phyloP scores from a whole-genome alignment of 2,113 vertebrate genomes.

The Solea senegalensis region DNA sequence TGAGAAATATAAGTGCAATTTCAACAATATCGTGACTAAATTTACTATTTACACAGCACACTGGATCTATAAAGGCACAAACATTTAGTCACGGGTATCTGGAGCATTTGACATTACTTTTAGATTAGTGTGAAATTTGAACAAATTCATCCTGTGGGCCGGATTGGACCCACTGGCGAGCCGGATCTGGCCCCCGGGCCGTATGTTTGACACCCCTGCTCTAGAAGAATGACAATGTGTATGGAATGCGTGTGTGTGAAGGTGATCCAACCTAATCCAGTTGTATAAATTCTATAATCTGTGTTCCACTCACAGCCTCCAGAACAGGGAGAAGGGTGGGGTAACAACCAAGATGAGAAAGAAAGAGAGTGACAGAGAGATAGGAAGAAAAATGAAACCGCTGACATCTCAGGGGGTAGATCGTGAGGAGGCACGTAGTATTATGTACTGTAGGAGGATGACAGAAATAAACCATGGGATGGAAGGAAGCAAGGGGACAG shows the following conservation, averaged over 20 bases:
- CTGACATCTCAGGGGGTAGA: conserved; percentile 30
- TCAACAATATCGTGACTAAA: no score
- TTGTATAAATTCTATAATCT: conserved; percentile 79
- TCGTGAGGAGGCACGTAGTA: conserved; percentile 40
- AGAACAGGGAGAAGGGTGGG: conserved; percentile 33
- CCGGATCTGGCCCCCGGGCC: no score
- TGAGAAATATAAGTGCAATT: no score
- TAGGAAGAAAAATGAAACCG: not conserved
- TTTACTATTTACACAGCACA: no score
- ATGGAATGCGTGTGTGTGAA: conserved; percentile 44
- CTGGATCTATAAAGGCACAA: no score
- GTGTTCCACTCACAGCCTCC: conserved; percentile 63
- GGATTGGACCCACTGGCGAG: no score
- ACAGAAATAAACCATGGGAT: conserved; percentile 34
- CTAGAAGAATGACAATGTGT: conserved; percentile 1
- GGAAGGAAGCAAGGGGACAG: not conserved
- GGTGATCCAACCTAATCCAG: conserved; percentile 78
- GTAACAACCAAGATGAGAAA: conserved; percentile 27
- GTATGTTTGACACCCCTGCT: no score
- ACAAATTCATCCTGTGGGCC: no score
- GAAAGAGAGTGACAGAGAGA: conserved; percentile 8
- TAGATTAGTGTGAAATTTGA: no score
- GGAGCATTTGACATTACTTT: no score
- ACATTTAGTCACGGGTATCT: no score
- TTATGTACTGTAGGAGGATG: conserved; percentile 15